phyloP scores from a whole-genome alignment of 2,797 vertebrate genomes.

The Takifugu rubripes region DNA sequence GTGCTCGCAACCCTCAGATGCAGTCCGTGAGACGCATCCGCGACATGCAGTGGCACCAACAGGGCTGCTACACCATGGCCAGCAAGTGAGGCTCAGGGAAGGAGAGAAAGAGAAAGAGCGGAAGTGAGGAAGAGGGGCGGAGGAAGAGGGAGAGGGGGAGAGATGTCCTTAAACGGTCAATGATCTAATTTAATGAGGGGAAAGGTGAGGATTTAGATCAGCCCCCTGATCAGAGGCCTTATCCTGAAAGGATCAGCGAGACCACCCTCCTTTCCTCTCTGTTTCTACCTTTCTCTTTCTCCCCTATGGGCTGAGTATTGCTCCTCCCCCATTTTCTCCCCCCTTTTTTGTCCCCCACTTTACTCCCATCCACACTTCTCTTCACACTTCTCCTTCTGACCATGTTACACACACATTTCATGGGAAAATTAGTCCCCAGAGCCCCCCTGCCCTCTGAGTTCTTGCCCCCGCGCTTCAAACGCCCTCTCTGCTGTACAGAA shows the following conservation, averaged over 20 bases:
- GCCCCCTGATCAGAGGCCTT: conserved; percentile 36
- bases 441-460: conserved; percentile 34
- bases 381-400: conserved; percentile 40
- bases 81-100: conserved; percentile 78
- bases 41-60: conserved; percentile 85
- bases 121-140: conserved; percentile 73
- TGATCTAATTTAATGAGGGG: conserved; percentile 37
- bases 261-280: conserved; percentile 54
- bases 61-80: conserved; percentile 81
- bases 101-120: conserved; percentile 77
- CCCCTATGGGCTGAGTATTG: conserved; percentile 66
- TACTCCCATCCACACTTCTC: conserved; percentile 53
- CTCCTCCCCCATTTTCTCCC: conserved; percentile 50
- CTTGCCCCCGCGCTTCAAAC: conserved; percentile 65
- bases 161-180: conserved; percentile 64
- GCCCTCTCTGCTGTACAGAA: conserved; percentile 76
- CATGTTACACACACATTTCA: conserved; percentile 60
- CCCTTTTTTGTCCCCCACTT: conserved; percentile 50
- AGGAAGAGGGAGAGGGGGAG: conserved; percentile 76
- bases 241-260: conserved; percentile 46
- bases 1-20: conserved; percentile 77
- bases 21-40: conserved; percentile 83
- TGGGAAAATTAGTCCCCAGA: conserved; percentile 62
- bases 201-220: conserved; percentile 48
- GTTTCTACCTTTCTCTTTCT: conserved; percentile 76